Base-by-base conservation (phyloP, 2,797 vertebrate species). In the Sebastiscus tertius region DNA sequence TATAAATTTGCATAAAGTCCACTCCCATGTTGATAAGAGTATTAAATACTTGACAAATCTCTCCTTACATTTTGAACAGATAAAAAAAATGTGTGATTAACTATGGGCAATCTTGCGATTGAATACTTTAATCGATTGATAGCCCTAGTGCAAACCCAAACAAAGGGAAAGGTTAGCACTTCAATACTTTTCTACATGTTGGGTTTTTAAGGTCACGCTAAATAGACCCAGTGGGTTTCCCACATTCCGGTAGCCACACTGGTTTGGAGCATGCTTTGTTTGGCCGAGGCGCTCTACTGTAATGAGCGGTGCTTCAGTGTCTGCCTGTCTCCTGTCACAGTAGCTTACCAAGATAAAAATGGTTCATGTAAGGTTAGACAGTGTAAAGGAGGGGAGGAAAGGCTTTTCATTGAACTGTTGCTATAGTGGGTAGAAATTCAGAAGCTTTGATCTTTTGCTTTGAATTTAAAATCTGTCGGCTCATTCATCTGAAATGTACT, bases 341-440 rank as follows among this genome's bases (percentile, higher is more conserved):
- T 26, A 83, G 86, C 83, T 59, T 31, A 61, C 55, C 34, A 8
- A 68, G 82, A 83, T 70, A 81, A 77, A 83, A 88, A 79, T 82
- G 76, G 75, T 83, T 81, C 59, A 60, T 76, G 84, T 82, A 74
- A 90, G 66, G 76, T 72, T 85, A 91, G 61, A 84, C 71, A 22
- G 77, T 59, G 77, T 60, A 14, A 8, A 8, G 34, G 16, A 72
- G 22, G 65, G 67, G 49, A 71, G 60, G 31, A 20, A 10, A 20
- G 6, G 64, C 20, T 72, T 59, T 49, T 26, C 39, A 65, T 24
- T 71, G 46, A 74, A 76, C 72, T 54, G 5, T n/a, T 75, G 14
- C 31, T 54, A 49, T 46, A 46, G 60, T 49, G 26, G n/a, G 22
- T 66, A 34, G 6, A 74, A 70, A 54, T 60, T 65, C 13, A 66